These are phyloP conservation scores for Battus philenor DNA, from an alignment of 1,140 invertebrate genomes.

Conservation along the genomic window DNA sequence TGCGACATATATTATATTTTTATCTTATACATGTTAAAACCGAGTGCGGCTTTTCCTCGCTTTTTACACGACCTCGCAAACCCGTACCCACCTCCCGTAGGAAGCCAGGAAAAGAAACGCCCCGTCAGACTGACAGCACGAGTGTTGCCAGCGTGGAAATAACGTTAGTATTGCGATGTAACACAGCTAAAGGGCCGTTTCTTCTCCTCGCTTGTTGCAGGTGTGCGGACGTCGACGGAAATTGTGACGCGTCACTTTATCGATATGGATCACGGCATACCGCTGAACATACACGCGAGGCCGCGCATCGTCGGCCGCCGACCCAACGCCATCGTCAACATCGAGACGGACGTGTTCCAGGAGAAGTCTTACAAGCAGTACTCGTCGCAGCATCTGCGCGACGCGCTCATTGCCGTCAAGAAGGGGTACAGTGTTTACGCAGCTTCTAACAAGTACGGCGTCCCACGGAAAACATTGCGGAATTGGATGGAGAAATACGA, in stretches of 20 bases:
- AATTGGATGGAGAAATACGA: constrained; percentile 75
- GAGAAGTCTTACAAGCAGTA: constrained; percentile 71
- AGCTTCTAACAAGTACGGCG: constrained; percentile 69
- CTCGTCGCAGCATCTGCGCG: constrained; percentile 63
- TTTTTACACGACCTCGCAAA: constrained; percentile 48
- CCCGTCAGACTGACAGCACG: constrained; percentile 31
- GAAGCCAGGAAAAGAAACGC: constrained; percentile 73
- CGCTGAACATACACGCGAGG: constrained; percentile 55
- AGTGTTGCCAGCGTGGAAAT: constrained; percentile 21
- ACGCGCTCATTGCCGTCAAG: constrained; percentile 67
- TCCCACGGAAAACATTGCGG: constrained; percentile 65
- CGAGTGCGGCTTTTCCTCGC: constrained; percentile 64
- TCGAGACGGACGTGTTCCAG: constrained; percentile 67
- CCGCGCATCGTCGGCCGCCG: constrained; percentile 52
- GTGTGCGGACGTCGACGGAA: constrained; percentile 59
- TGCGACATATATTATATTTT: too few species aligned
- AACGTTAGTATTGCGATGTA: constrained; percentile 18
- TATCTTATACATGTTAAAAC: too few species aligned
- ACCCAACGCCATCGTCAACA: constrained; percentile 59
- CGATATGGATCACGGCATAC: constrained; percentile 60
- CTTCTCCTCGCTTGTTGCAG: constrained; percentile 72
- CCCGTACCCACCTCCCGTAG: constrained; percentile 47
- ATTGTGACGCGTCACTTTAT: constrained; percentile 64
- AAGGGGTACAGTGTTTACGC: constrained; percentile 70
- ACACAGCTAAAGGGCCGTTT: constrained; percentile 54